Conservation (phyloP, 2,888 invertebrate species). For the Drepana falcataria region DNA sequence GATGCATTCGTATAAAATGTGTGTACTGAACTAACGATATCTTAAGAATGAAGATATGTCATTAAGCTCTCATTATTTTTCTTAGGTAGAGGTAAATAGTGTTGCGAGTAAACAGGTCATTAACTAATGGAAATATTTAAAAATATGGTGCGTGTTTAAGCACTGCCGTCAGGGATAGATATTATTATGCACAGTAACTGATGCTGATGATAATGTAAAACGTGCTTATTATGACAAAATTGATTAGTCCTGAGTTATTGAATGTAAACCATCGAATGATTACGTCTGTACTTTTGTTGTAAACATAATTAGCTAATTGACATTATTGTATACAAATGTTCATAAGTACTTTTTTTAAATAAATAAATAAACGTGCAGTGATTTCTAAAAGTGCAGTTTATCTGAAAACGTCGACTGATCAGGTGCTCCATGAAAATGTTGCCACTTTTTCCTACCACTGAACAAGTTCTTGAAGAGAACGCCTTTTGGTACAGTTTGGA, state of each 20-base stretch:
- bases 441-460: constrained; percentile 61
- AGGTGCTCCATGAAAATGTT: constrained; percentile 42
- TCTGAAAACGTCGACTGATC: neutral
- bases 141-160: too few species aligned
- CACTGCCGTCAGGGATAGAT: too few species aligned
- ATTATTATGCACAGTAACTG: too few species aligned
- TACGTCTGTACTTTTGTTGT: neutral
- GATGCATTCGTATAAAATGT: neutral
- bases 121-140: neutral
- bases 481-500: constrained; percentile 63
- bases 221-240: too few species aligned
- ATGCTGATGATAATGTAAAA: too few species aligned
- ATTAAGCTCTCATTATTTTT: neutral
- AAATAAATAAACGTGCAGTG: neutral
- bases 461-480: constrained; percentile 64
- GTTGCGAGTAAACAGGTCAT: neutral
- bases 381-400: neutral
- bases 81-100: neutral
- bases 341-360: too few species aligned
- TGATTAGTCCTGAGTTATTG: too few species aligned
- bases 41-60: neutral
- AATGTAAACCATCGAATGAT: too few species aligned
- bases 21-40: neutral
- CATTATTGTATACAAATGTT: neutral
- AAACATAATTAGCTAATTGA: neutral